A percentile compares a stretch with the other conserved stretches of the same genome.
phyloP scores from a whole-genome alignment of 2,888 invertebrate species.

The Taphrorychus bicolor region DNA sequence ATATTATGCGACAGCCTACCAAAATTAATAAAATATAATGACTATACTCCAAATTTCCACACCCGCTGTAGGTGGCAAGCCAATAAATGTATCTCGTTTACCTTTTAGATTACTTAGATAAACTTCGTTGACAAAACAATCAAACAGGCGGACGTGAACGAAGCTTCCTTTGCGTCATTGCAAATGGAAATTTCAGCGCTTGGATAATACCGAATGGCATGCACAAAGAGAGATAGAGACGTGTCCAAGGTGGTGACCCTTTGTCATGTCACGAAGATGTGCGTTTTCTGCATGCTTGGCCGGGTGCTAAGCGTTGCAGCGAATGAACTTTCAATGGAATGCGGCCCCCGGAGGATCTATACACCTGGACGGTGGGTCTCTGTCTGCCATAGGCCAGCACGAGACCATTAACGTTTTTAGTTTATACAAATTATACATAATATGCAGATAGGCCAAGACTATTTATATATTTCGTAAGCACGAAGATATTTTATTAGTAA shows the following conservation, averaged over 20 bases:
- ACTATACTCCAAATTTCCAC: background rate
- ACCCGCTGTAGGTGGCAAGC: background rate
- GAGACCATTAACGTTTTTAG: background rate
- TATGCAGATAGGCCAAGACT: too few relatives aligned
- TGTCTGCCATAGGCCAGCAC: background rate
- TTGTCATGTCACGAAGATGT: constrained; percentile 14
- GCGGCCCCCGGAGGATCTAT: constrained; percentile 12
- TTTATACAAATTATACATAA: too few relatives aligned
- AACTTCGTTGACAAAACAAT: background rate
- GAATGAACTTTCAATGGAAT: constrained; percentile 26
- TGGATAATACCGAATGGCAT: background rate
- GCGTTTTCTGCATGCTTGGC: constrained; percentile 6
- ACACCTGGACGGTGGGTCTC: constrained; percentile 26
- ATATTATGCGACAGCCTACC: too few relatives aligned
- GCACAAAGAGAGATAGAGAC: background rate
- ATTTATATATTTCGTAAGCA: too few relatives aligned
- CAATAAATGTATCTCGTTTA: background rate
- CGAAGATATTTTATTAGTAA: too few relatives aligned
- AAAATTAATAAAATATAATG: too few relatives aligned
- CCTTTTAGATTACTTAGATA: background rate
- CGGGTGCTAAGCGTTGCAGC: background rate
- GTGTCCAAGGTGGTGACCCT: constrained; percentile 2
- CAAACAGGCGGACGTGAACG: background rate
- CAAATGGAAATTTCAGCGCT: background rate
- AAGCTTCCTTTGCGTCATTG: background rate